phyloP scores from a whole-genome alignment of 2,888 invertebrate genomes.

The Orthosia incerta region DNA sequence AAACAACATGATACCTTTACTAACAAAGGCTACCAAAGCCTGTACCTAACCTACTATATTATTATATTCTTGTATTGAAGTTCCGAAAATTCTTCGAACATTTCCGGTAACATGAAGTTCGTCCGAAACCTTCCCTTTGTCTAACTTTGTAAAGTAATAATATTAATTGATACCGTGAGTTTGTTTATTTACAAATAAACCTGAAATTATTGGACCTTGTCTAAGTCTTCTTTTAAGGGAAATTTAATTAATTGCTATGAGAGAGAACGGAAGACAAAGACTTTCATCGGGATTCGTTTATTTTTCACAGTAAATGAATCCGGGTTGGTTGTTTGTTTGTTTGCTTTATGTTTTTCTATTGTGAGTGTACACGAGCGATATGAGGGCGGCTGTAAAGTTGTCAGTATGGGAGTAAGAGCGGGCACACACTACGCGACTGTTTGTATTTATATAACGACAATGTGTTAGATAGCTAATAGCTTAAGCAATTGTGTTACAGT shows the following conservation, averaged over 20 bases:
- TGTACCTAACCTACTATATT: not conserved
- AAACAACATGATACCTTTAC: not conserved
- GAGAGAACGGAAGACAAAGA: slow-evolving; percentile 21
- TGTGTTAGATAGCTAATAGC: slow-evolving; percentile 34
- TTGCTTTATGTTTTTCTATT: slow-evolving; percentile 31
- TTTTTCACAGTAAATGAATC: slow-evolving; percentile 2
- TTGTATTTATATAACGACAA: slow-evolving; percentile 58
- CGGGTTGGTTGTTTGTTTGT: slow-evolving; percentile 17
- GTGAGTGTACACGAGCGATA: slow-evolving; percentile 39
- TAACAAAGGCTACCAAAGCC: slow-evolving; percentile 6
- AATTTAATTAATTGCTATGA: slow-evolving; percentile 44
- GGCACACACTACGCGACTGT: slow-evolving; percentile 35
- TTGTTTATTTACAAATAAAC: slow-evolving; percentile 26
- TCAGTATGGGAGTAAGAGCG: slow-evolving; percentile 50
- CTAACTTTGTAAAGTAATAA: slow-evolving; percentile 41
- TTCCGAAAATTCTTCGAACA: slow-evolving; percentile 18
- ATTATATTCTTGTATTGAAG: slow-evolving; percentile 10
- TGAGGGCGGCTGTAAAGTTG: slow-evolving; percentile 58
- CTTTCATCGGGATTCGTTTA: not conserved
- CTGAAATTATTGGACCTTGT: slow-evolving; percentile 21
- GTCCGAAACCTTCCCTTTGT: slow-evolving; percentile 33
- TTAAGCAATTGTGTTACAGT: slow-evolving; percentile 25
- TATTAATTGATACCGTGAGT: slow-evolving; percentile 40
- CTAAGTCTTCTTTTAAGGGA: slow-evolving; percentile 20
- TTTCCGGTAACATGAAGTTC: slow-evolving; percentile 30